phyloP scores from a whole-genome alignment of 2,797 vertebrate species.

The Cyprinodon diabolis region DNA sequence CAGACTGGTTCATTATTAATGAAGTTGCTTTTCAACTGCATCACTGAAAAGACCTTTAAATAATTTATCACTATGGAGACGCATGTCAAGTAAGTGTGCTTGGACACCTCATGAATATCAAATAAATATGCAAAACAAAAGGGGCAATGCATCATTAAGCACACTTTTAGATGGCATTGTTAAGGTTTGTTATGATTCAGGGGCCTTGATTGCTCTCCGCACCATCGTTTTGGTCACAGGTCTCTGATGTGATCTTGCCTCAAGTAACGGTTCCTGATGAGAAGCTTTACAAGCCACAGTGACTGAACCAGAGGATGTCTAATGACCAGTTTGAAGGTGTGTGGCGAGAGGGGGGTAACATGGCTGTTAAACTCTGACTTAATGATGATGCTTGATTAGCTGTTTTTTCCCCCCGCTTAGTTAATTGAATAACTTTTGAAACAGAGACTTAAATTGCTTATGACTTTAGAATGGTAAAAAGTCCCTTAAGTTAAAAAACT shows the following conservation, averaged over 20 bases:
- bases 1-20: conserved; percentile 82
- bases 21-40: conserved; percentile 79
- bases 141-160: conserved; percentile 77
- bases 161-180: conserved; percentile 62
- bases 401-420: conserved; percentile 64
- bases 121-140: conserved; percentile 83
- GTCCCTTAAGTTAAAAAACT: conserved; percentile 61
- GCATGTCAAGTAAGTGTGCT: conserved; percentile 78
- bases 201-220: conserved; percentile 57
- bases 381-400: conserved; percentile 66
- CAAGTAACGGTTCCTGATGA: conserved; percentile 50
- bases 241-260: conserved; percentile 48
- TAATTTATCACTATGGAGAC: conserved; percentile 84
- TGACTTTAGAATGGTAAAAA: conserved; percentile 61
- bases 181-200: conserved; percentile 47
- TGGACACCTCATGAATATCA: conserved; percentile 84
- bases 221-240: conserved; percentile 50
- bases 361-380: conserved; percentile 56
- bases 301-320: conserved; percentile 40
- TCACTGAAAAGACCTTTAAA: conserved; percentile 78
- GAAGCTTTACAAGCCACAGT: conserved; percentile 39
- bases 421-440: conserved; percentile 72
- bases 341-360: conserved; percentile 19
- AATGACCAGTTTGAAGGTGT: conserved; percentile 52
- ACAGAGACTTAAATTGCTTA: conserved; percentile 42